Evolutionary conservation across 2,888 invertebrate genomes (phyloP).

Genomic region (Xestia rhomboidea): DNA sequence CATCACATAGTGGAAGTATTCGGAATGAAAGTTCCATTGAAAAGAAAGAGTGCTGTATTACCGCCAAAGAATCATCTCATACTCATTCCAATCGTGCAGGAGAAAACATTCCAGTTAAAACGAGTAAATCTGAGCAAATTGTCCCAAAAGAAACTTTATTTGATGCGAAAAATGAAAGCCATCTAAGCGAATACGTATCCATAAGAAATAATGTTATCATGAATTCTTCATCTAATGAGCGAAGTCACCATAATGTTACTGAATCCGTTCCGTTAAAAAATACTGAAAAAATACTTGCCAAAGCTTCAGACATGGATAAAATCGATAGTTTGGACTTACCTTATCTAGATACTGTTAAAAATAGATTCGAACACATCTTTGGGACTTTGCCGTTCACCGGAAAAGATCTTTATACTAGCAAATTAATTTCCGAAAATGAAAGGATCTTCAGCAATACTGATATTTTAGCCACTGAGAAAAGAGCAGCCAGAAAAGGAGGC

Average conservation of each 20-base stretch:
- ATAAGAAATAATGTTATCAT: neutral
- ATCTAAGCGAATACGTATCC: neutral
- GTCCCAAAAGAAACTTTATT: neutral
- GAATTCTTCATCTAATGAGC: constrained; percentile 2
- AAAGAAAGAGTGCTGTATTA: neutral
- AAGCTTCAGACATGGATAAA: neutral
- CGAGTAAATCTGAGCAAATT: neutral
- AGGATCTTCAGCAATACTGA: neutral
- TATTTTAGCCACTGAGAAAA: neutral
- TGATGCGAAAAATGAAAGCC: constrained; percentile 10
- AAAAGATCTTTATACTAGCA: neutral
- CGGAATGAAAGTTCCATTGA: neutral
- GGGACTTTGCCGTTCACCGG: neutral
- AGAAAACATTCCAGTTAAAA: neutral
- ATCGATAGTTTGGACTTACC: neutral
- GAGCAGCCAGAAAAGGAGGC: neutral
- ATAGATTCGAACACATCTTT: neutral
- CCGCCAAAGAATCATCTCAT: neutral
- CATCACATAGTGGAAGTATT: neutral
- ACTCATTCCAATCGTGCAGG: neutral
- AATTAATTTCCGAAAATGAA: neutral
- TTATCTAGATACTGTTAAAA: neutral
- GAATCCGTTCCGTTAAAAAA: neutral
- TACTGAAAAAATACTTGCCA: neutral
- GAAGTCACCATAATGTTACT: neutral